These are phyloP conservation scores for Ethmia dodecea DNA, from an alignment of 2,888 invertebrate species.

Conservation along the genomic window DNA sequence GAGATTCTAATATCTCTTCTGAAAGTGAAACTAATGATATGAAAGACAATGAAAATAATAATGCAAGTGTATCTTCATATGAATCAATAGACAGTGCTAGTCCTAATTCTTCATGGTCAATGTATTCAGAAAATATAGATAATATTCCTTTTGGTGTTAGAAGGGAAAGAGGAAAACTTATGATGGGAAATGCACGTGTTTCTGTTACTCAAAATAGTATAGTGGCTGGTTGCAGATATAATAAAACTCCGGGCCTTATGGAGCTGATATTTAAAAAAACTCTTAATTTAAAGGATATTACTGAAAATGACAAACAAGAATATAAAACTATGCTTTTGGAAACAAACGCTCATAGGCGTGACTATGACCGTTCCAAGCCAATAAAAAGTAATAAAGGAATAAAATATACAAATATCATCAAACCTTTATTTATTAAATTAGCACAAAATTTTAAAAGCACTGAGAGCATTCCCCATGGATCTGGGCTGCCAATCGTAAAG, in stretches of 20 bases:
- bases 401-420: neutral
- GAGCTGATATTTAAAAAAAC: neutral
- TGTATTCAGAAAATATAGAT: neutral
- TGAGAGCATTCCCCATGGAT: neutral
- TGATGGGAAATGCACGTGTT: neutral
- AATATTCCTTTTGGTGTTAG: conserved; percentile 1
- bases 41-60: neutral
- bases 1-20: no score
- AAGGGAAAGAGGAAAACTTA: conserved; percentile 1
- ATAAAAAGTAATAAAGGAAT: no score
- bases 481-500: neutral
- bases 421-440: neutral
- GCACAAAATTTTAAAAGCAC: neutral
- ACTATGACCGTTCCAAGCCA: no score
- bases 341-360: no score
- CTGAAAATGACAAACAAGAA: neutral
- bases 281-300: neutral
- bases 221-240: no score
- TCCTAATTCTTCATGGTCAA: neutral
- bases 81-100: neutral
- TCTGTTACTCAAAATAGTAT: no score
- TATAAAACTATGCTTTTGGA: neutral
- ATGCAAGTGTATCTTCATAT: neutral
- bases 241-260: neutral
- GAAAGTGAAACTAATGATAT: neutral